These are phyloP conservation scores for Drosophila melanogaster DNA, from an alignment of 1,140 invertebrate species.

Conservation along the genomic window DNA sequence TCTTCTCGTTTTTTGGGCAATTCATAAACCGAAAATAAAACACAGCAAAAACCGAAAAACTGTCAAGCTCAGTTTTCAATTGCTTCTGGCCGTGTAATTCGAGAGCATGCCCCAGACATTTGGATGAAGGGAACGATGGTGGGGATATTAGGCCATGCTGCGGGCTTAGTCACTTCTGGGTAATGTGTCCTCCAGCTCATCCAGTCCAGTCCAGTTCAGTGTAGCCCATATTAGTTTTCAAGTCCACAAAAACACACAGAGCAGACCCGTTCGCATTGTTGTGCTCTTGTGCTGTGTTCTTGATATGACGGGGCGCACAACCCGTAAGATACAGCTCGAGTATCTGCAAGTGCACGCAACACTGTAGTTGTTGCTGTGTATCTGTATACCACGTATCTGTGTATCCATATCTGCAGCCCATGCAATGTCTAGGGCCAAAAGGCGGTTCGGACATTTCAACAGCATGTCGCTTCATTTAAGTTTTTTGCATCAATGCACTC, in stretches of 20 bases:
- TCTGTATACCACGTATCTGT: slow-evolving; percentile 20
- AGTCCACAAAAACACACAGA: slow-evolving; percentile 3
- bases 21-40: slow-evolving; percentile 65
- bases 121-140: neutral
- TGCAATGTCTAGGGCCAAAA: slow-evolving; percentile 33
- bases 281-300: slow-evolving; percentile 35
- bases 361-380: slow-evolving; percentile 11
- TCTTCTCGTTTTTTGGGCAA: slow-evolving; percentile 55
- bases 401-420: slow-evolving; percentile 19
- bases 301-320: slow-evolving; percentile 11
- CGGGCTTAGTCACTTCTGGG: slow-evolving; percentile 70
- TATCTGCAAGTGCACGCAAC: slow-evolving; percentile 55
- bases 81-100: slow-evolving; percentile 72
- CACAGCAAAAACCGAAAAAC: slow-evolving; percentile 33
- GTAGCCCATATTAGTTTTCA: slow-evolving; percentile 75
- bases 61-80: slow-evolving; percentile 80
- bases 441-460: slow-evolving; percentile 75
- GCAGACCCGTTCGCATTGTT: slow-evolving; percentile 51
- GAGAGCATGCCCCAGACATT: slow-evolving; percentile 52
- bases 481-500: slow-evolving; percentile 82
- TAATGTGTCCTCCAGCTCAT: slow-evolving; percentile 31
- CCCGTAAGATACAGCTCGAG: slow-evolving; percentile 48
- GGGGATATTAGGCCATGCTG: slow-evolving; percentile 54
- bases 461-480: slow-evolving; percentile 82
- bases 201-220: slow-evolving; percentile 10